phyloP scores from a whole-genome alignment of 2,113 vertebrate genomes.

The Macrotis lagotis region DNA sequence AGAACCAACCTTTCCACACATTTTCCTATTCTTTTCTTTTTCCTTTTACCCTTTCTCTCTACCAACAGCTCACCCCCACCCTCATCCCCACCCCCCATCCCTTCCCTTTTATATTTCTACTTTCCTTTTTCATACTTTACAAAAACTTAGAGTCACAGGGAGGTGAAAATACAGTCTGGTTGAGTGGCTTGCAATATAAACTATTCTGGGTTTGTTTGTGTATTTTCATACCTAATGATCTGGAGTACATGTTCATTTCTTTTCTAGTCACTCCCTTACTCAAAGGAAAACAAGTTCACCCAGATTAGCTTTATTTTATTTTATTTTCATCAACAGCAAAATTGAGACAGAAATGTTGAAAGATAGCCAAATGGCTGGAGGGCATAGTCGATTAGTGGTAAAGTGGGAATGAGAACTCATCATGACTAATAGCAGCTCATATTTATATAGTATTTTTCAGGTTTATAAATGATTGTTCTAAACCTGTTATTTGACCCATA shows the following conservation, averaged over 20 bases:
- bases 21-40: neutral
- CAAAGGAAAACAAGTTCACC: neutral
- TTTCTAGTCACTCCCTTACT: neutral
- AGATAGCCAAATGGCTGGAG: slow-evolving; percentile 5
- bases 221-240: neutral
- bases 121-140: neutral
- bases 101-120: neutral
- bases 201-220: neutral
- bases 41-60: no score
- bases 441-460: neutral
- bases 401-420: slow-evolving; percentile 7
- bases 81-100: no score
- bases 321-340: slow-evolving; percentile 42
- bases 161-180: neutral
- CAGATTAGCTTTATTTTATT: neutral
- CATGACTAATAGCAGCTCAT: neutral
- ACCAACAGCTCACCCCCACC: no score
- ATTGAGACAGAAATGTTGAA: slow-evolving; percentile 8
- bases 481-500: slow-evolving; percentile 1
- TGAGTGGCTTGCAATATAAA: neutral
- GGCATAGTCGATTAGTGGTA: neutral
- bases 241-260: neutral
- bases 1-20: neutral
- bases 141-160: neutral
- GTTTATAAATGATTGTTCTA: slow-evolving; percentile 5